Evolutionary conservation across 2,113 vertebrate genomes (phyloP), one percentile per base, ranked within the genome.

Genomic region (Coracopsis vasa): DNA sequence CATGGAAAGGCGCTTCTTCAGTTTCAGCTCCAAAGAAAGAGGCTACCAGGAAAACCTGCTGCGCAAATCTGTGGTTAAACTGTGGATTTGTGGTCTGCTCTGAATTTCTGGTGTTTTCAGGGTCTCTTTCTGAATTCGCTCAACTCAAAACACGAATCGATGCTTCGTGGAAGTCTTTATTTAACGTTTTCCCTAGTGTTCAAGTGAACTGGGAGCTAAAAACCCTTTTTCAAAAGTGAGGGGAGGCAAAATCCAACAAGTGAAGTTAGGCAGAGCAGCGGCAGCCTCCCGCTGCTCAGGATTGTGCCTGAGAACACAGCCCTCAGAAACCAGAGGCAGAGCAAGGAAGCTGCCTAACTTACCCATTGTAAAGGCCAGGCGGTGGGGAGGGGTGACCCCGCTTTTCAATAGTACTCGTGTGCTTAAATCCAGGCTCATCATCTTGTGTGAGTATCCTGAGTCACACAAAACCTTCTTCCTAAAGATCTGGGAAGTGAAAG

Each of bases 251-350:
- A 90, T 61, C 47, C 85, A 48, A 24, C 62, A 7, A 81, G 62
- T 4, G 56, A 39, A 39, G 50, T 51, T 65, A 75, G 92, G 80
- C 74, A 24, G 45, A 66, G 64, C 62, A 47, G 66, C 64, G 56
- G 37, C 80, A 85, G 56, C 74, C 91, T 96, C 92, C 94, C 6
- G 94, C 96, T 89, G 94, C 92, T 96, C 72, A 29, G 80, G 80
- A 62, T 64, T 86, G 80, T 88, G 93, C 64, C 61, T 44, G 83
- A 33, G 83, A 95, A 74, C 80, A 54, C 72, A 95, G 58, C 77
- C 83, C 80, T 92, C 90, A 70, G 77, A 90, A 91, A 71, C 29
- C 75, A 33, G 79, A 67, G 37, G 83, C 71, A 90, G 74, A 71
- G 45, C 72, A 47, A 50, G 41, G 81, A 82, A 91, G 82, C 88